phyloP scores from a whole-genome alignment of 1,140 invertebrate genomes.

The Alviniconcha marisindica region DNA sequence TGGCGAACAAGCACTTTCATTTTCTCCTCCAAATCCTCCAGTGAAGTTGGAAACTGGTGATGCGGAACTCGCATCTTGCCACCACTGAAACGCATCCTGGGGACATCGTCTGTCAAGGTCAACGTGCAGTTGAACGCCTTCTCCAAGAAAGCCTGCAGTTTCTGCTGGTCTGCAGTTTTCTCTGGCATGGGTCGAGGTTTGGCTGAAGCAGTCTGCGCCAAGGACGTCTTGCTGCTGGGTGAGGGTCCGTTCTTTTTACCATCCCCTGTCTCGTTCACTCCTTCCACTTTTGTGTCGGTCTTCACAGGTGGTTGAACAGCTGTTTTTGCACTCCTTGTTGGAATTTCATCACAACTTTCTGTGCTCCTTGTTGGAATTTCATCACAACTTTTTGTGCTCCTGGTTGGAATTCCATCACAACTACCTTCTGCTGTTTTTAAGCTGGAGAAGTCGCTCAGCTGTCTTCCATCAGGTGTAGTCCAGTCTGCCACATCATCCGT shows the following conservation, averaged over 20 bases:
- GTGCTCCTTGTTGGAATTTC: neutral
- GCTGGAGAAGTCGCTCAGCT: neutral
- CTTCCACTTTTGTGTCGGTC: too few species aligned
- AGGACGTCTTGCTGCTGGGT: too few species aligned
- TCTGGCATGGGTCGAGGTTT: neutral
- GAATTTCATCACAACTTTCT: neutral
- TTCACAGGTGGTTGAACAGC: neutral
- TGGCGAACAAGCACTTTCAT: constrained; percentile 14
- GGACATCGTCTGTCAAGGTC: constrained; percentile 15
- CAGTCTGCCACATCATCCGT: neutral
- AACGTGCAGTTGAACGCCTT: constrained; percentile 20
- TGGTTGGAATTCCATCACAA: neutral
- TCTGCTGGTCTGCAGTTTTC: constrained; percentile 16
- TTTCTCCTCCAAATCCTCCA: constrained; percentile 17
- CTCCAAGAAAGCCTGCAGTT: constrained; percentile 10
- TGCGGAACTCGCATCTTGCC: neutral
- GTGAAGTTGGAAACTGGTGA: neutral
- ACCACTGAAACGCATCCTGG: neutral
- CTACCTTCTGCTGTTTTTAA: neutral
- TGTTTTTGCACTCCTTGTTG: neutral
- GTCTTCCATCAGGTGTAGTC: neutral
- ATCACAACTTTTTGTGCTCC: neutral
- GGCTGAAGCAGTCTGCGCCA: neutral
- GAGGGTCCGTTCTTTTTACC: neutral
- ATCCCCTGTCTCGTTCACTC: neutral